Evolutionary conservation across 2,113 vertebrate species (phyloP).

Genomic region (Corythornis cristatus): DNA sequence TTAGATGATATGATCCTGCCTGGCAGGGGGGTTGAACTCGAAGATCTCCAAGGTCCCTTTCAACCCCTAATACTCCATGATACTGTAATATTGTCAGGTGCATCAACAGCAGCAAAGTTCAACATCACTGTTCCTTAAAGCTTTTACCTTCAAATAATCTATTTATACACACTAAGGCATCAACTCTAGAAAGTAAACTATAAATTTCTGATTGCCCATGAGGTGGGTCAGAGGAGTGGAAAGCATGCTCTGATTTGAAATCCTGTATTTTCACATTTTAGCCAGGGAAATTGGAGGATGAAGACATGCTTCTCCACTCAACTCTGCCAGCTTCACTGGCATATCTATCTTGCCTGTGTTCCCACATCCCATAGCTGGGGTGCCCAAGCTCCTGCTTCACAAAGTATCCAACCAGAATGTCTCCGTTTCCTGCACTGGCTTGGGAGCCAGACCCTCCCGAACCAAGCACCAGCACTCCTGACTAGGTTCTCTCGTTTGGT

Average conservation of each 20-base stretch:
- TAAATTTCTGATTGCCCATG: neutral
- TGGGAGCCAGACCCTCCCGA: neutral
- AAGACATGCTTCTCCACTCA: neutral
- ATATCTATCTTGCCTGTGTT: neutral
- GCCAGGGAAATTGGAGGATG: neutral
- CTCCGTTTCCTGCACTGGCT: neutral
- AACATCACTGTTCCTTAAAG: neutral
- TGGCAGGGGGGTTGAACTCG: too few species aligned
- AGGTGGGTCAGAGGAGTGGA: neutral
- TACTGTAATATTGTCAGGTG: neutral
- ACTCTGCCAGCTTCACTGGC: neutral
- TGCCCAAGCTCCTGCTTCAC: neutral
- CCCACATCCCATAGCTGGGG: neutral
- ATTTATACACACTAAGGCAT: neutral
- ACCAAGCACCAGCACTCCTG: rapidly evolving
- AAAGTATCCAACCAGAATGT: neutral
- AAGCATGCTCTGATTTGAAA: neutral
- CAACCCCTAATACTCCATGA: too few species aligned
- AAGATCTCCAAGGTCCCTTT: too few species aligned
- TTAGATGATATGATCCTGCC: too few species aligned
- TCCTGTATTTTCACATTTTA: neutral
- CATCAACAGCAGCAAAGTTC: neutral
- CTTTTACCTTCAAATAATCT: neutral
- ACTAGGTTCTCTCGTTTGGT: neutral
- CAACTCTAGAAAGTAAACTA: neutral